Evolutionary conservation across 2,797 vertebrate genomes (phyloP), one percentile per base, ranked within the genome.

Genomic region (Pachyuromys duprasi): DNA sequence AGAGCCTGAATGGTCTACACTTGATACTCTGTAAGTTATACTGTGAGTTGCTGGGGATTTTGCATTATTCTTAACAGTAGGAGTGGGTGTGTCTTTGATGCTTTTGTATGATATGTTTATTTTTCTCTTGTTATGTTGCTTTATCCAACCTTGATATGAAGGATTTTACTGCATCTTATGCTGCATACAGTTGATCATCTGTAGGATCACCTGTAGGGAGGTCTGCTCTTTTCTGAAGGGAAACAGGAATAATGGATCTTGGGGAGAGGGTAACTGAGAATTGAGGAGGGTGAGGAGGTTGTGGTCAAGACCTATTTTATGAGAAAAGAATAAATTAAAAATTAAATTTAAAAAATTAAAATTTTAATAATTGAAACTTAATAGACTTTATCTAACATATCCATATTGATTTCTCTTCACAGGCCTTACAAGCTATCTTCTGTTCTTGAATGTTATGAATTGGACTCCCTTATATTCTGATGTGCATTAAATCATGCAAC

Each of bases 351-450:
- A 62, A 42, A 24, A 76, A 60, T 60, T 20, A 42, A 57, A 49
- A 5, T 88, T 36, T 17, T 28, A 24, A 74, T 55, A 74, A 62
- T 0, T 42, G 2, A 83, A 69, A 33, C 5, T 63, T 72, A 39
- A 5, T 60, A 45, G 8, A 5, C 0, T 42, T 83, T 31, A 26
- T 49, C 7, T 0, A 31, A 36, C 0, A 83, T 81, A 4, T 74
- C 24, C 1, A 63, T 28, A 49, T 36, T 69, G 70, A 15, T 20
- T 24, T 3, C 3, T 72, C 31, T 39, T 17, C 8, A 39, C 3
- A 65, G 8, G 5, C 1, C 8, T 20, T 62, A 6, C 1, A 7
- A 33, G 2, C 1, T 15, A 42, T 3, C 2, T n/a, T 55, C 15
- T 11, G 28, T 17, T 28, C 1, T 83, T 17, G 24, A 75, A 0